Evolutionary conservation across 2,888 invertebrate species (phyloP).

Genomic region (Eupeodes latifasciatus): DNA sequence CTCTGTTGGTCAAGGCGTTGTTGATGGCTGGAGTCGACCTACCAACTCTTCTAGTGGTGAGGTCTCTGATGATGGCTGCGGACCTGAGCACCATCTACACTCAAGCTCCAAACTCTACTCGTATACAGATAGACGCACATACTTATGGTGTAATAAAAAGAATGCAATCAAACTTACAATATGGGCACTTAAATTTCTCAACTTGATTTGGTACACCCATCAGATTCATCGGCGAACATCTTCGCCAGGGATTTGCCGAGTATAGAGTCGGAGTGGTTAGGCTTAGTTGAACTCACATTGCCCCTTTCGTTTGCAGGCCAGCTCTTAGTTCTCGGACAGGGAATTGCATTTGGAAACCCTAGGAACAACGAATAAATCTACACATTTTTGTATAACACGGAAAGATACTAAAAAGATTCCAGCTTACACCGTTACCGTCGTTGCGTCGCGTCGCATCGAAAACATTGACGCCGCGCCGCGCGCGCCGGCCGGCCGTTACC

Average conservation of each 20-base stretch:
- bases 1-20: slow-evolving; percentile 48
- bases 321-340: slow-evolving; percentile 3
- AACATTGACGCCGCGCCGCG: no score
- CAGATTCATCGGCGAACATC: slow-evolving; percentile 59
- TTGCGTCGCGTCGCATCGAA: neutral
- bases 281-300: neutral
- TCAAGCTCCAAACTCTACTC: neutral
- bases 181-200: slow-evolving; percentile 71
- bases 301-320: neutral
- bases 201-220: slow-evolving; percentile 75
- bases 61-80: slow-evolving; percentile 28
- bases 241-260: slow-evolving; percentile 22
- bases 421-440: slow-evolving; percentile 19
- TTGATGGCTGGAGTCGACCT: slow-evolving; percentile 56
- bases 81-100: slow-evolving; percentile 9
- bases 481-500: neutral
- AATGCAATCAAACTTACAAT: slow-evolving; percentile 75
- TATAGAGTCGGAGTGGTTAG: neutral
- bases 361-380: slow-evolving; percentile 71
- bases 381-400: slow-evolving; percentile 66
- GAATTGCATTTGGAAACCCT: slow-evolving; percentile 62
- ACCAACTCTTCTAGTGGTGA: slow-evolving; percentile 59
- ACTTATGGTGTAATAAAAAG: slow-evolving; percentile 65
- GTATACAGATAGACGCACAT: slow-evolving; percentile 29
- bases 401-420: slow-evolving; percentile 62